phyloP scores from a whole-genome alignment of 2,113 vertebrate genomes.

The Gasterosteus nipponicus region DNA sequence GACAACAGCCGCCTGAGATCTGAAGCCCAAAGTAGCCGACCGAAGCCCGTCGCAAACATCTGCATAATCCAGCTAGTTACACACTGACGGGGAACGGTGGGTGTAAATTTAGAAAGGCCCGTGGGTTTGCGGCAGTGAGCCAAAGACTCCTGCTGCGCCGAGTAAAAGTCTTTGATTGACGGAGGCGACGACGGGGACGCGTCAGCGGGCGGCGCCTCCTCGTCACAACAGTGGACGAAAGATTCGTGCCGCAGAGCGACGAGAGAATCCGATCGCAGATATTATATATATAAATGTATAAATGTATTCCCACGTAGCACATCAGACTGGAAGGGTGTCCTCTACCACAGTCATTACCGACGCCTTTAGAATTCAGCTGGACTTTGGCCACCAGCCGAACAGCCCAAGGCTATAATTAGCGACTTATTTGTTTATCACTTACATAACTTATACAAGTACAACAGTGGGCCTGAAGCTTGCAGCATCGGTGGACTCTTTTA shows the following conservation, averaged over 20 bases:
- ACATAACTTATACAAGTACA: constrained; percentile 33
- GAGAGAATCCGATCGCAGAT: constrained; percentile 27
- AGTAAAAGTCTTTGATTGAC: constrained; percentile 29
- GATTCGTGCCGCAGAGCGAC: constrained; percentile 58
- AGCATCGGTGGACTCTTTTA: background rate
- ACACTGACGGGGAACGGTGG: background rate
- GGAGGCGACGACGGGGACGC: constrained; percentile 30
- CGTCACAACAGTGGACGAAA: constrained; percentile 49
- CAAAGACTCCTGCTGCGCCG: background rate
- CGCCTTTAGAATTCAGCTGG: constrained; percentile 45
- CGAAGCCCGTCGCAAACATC: constrained; percentile 40
- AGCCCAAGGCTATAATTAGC: constrained; percentile 47
- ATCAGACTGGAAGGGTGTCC: constrained; percentile 6
- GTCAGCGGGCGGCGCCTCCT: constrained; percentile 33
- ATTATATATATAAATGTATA: too few species aligned
- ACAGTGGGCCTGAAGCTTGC: background rate
- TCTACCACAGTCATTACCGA: constrained; percentile 34
- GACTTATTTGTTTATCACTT: constrained; percentile 35
- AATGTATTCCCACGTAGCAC: constrained; percentile 1
- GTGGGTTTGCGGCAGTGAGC: background rate
- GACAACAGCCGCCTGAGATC: constrained; percentile 38
- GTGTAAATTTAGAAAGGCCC: background rate
- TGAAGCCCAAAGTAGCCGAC: constrained; percentile 35
- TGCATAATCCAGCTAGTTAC: background rate
- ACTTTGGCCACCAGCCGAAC: constrained; percentile 46